Conservation (phyloP, 2,797 vertebrate species). For the Anabacerthia variegaticeps region DNA sequence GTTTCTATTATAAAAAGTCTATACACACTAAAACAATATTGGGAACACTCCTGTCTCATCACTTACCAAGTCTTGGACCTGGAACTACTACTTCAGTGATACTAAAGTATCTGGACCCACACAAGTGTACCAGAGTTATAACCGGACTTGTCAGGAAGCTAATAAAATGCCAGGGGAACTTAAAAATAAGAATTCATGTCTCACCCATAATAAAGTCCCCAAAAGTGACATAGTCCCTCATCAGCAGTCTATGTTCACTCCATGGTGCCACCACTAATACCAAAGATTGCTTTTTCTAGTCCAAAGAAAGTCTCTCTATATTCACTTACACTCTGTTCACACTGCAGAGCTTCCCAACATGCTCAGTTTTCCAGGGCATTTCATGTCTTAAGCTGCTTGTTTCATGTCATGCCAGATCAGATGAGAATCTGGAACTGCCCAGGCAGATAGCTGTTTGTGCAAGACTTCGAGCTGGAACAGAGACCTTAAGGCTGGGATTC, state of each 20-base stretch:
- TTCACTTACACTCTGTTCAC: background rate
- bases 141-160: background rate
- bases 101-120: background rate
- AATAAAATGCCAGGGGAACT: background rate
- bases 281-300: background rate
- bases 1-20: background rate
- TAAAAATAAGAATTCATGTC: background rate
- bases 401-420: constrained; percentile 64
- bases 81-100: background rate
- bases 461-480: constrained; percentile 4
- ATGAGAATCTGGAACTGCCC: constrained; percentile 41
- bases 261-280: background rate
- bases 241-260: background rate
- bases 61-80: background rate
- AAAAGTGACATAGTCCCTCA: background rate
- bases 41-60: accelerated
- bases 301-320: background rate
- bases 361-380: background rate
- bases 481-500: constrained; percentile 30
- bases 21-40: background rate
- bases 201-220: background rate
- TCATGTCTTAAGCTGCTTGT: constrained; percentile 1
- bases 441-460: constrained; percentile 24
- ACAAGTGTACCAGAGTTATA: background rate
- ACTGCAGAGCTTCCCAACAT: background rate